These are phyloP conservation scores for Euthynnus affinis DNA, from an alignment of 2,797 vertebrate genomes.

Conservation along the genomic window DNA sequence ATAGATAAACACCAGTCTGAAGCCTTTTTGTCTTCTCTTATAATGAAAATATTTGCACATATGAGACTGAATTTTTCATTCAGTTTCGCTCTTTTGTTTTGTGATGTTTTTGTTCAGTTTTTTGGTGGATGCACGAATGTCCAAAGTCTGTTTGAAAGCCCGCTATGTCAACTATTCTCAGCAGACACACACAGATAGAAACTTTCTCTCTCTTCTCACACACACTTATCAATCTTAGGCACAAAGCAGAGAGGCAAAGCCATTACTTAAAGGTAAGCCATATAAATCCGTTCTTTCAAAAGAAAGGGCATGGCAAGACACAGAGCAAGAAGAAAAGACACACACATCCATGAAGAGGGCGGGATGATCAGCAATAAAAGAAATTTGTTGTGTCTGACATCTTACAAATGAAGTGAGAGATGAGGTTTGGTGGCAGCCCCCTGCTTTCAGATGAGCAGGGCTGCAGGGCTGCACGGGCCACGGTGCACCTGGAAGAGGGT, in stretches of 20 bases:
- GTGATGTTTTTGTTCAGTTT: constrained; percentile 34
- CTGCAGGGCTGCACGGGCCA: constrained; percentile 63
- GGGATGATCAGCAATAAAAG: constrained; percentile 58
- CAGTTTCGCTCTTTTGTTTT: constrained; percentile 24
- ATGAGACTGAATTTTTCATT: constrained; percentile 33
- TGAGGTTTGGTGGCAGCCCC: constrained; percentile 58
- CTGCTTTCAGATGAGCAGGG: constrained; percentile 59
- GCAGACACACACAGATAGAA: neutral
- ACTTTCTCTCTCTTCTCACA: constrained; percentile 7
- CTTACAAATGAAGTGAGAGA: constrained; percentile 80
- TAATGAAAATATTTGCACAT: constrained; percentile 39
- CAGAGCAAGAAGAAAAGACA: constrained; percentile 43
- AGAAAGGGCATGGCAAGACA: constrained; percentile 37
- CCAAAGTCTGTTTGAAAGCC: constrained; percentile 19
- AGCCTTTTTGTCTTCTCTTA: constrained; percentile 44
- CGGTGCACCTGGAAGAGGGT: constrained; percentile 84
- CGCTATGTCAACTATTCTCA: constrained; percentile 3
- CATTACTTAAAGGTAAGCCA: constrained; percentile 26
- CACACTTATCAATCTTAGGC: constrained; percentile 22
- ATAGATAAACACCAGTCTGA: constrained; percentile 41
- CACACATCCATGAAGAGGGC: constrained; percentile 48
- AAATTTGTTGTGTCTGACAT: constrained; percentile 78
- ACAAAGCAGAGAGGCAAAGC: constrained; percentile 40
- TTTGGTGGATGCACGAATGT: constrained; percentile 11
- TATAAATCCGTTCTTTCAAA: constrained; percentile 64